These are phyloP conservation scores for Drosophila paramelanica DNA, from an alignment of 2,888 invertebrate genomes.

Conservation along the genomic window DNA sequence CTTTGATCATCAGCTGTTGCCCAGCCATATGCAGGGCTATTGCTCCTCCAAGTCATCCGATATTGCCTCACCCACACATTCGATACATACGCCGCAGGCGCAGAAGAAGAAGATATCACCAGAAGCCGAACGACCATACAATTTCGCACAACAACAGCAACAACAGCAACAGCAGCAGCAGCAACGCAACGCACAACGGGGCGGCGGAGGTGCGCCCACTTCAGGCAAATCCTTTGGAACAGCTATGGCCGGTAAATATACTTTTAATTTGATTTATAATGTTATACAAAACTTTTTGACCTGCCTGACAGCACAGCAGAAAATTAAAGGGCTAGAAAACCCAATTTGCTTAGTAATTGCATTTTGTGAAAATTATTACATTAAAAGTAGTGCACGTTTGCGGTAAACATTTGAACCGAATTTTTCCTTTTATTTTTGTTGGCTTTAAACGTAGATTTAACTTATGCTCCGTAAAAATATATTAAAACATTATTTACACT, in stretches of 20 bases:
- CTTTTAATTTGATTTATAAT: neutral
- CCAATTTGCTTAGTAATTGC: too few species aligned
- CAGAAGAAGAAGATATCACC: conserved; percentile 87
- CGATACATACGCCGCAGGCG: conserved; percentile 89
- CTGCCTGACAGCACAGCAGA: too few species aligned
- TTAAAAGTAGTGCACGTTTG: too few species aligned
- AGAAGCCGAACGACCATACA: conserved; percentile 78
- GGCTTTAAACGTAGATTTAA: too few species aligned
- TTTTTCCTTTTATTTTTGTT: too few species aligned
- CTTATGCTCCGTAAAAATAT: too few species aligned
- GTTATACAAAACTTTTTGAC: neutral
- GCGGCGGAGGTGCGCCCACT: conserved; percentile 15
- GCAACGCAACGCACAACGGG: conserved; percentile 83
- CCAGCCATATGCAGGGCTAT: conserved; percentile 81
- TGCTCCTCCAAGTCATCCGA: conserved; percentile 85
- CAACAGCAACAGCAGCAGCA: conserved; percentile 61
- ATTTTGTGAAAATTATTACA: too few species aligned
- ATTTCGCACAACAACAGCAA: conserved; percentile 76
- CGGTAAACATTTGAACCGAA: too few species aligned
- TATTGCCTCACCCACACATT: conserved; percentile 85
- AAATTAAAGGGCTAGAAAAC: too few species aligned
- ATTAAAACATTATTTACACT: too few species aligned
- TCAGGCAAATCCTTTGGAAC: conserved; percentile 53
- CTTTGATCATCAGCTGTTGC: conserved; percentile 80
- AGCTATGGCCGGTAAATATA: conserved; percentile 45